These are phyloP conservation scores for Larimichthys polyactis DNA, from an alignment of 2,113 vertebrate species.

Conservation along the genomic window DNA sequence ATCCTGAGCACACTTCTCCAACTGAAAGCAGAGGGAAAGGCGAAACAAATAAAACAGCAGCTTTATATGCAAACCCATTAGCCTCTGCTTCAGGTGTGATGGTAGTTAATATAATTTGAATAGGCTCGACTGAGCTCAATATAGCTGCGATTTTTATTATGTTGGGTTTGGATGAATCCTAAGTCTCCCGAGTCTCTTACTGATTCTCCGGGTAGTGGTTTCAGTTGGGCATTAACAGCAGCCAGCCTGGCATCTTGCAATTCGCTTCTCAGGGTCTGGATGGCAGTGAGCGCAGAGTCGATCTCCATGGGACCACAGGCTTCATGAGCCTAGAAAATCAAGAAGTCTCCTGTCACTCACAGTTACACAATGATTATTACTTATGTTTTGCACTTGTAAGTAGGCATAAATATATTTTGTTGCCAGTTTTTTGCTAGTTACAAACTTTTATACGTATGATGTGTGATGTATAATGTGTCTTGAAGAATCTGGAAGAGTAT, in stretches of 20 bases:
- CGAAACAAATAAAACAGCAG: background rate
- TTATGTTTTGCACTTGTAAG: background rate
- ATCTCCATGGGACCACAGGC: conserved; percentile 99
- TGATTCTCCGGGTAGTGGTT: conserved; percentile 96
- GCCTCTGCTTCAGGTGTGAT: background rate
- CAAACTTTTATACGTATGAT: too few species aligned
- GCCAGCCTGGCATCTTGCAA: conserved; percentile 96
- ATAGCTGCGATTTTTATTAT: background rate
- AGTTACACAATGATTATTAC: background rate
- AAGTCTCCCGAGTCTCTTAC: conserved; percentile 76
- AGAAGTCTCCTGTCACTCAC: background rate
- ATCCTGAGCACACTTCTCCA: conserved; percentile 98
- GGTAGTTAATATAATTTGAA: background rate
- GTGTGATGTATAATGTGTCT: too few species aligned
- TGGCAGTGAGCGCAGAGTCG: conserved; percentile 93
- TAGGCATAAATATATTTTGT: background rate
- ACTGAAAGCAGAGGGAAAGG: conserved; percentile 74
- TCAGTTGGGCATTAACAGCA: conserved; percentile 89
- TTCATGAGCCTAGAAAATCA: conserved; percentile 91
- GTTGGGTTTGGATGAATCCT: background rate
- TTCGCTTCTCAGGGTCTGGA: conserved; percentile 94
- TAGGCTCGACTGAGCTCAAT: background rate
- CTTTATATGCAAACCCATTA: background rate
- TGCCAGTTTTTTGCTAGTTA: background rate
- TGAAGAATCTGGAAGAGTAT: background rate